Evolutionary conservation across 2,797 vertebrate genomes (phyloP).

Genomic region (Micromesistius poutassou): DNA sequence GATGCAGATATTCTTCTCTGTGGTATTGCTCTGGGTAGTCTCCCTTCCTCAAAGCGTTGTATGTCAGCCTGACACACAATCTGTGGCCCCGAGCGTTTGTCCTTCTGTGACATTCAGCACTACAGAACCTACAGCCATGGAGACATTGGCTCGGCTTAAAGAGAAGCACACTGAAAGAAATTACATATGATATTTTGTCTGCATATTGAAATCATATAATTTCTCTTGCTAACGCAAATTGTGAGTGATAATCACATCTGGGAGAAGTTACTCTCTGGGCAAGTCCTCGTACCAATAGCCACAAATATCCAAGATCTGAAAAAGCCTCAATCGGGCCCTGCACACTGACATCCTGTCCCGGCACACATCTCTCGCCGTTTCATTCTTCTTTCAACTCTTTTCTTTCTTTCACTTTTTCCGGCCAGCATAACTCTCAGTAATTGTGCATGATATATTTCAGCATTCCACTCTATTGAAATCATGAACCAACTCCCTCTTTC

Average conservation of each 20-base stretch:
- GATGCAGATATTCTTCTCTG: no score
- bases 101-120: conserved; percentile 24
- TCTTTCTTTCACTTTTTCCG: conserved; percentile 7
- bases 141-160: neutral
- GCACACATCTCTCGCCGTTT: conserved; percentile 2
- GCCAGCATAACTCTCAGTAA: neutral
- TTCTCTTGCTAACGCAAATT: conserved; percentile 37
- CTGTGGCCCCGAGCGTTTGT: conserved; percentile 9
- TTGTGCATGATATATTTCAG: no score
- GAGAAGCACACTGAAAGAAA: neutral
- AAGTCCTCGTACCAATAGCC: neutral
- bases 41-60: conserved; percentile 31
- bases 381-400: conserved; percentile 14
- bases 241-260: conserved; percentile 47
- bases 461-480: conserved; percentile 4
- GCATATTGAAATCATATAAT: conserved; percentile 16
- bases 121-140: conserved; percentile 3
- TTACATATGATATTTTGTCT: conserved; percentile 36
- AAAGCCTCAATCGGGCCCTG: neutral
- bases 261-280: conserved; percentile 32
- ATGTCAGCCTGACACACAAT: conserved; percentile 24
- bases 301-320: neutral
- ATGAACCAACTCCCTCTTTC: neutral
- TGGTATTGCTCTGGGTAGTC: conserved; percentile 33
- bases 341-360: no score